Evolutionary conservation across 2,888 invertebrate genomes (phyloP).

Genomic region (Ormyrus nitidulus): DNA sequence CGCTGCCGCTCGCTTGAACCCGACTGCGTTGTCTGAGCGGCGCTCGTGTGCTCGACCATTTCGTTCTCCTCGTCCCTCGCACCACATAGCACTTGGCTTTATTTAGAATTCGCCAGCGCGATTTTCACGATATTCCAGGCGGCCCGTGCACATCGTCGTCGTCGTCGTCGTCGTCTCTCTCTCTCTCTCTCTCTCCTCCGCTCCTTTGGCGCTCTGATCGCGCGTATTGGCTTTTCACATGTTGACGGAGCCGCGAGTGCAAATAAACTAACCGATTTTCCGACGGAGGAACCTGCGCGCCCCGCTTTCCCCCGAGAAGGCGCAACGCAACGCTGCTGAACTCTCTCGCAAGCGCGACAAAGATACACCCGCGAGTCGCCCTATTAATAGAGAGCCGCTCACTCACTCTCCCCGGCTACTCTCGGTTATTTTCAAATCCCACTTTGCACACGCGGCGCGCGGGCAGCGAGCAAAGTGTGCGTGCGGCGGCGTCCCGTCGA

Average conservation of each 20-base stretch:
- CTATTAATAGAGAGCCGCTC: slow-evolving; percentile 71
- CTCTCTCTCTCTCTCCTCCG: background rate
- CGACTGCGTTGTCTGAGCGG: slow-evolving; percentile 53
- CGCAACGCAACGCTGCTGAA: slow-evolving; percentile 58
- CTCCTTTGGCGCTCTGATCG: background rate
- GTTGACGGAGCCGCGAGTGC: slow-evolving; percentile 39
- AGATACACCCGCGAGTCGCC: slow-evolving; percentile 63
- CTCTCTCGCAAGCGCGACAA: slow-evolving; percentile 63
- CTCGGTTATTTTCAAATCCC: slow-evolving; percentile 72
- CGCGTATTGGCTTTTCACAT: slow-evolving; percentile 58
- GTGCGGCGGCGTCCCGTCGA: slow-evolving; percentile 54
- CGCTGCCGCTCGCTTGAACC: slow-evolving; percentile 60
- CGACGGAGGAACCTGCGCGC: slow-evolving; percentile 13
- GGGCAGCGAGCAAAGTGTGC: background rate
- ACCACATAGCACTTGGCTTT: slow-evolving; percentile 58
- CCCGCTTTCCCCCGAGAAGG: slow-evolving; percentile 25
- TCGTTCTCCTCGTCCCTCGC: slow-evolving; percentile 42
- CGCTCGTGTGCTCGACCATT: slow-evolving; percentile 60
- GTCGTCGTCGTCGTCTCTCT: no score
- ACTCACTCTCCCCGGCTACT: slow-evolving; percentile 60
- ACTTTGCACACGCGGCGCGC: slow-evolving; percentile 58
- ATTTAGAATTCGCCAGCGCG: slow-evolving; percentile 53
- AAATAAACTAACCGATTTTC: slow-evolving; percentile 54
- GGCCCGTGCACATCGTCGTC: no score
- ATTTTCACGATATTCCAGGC: no score